Evolutionary conservation across 2,797 vertebrate species (phyloP), one percentile per base, ranked within the genome.

Genomic region (Neosilurus mollespiculum): DNA sequence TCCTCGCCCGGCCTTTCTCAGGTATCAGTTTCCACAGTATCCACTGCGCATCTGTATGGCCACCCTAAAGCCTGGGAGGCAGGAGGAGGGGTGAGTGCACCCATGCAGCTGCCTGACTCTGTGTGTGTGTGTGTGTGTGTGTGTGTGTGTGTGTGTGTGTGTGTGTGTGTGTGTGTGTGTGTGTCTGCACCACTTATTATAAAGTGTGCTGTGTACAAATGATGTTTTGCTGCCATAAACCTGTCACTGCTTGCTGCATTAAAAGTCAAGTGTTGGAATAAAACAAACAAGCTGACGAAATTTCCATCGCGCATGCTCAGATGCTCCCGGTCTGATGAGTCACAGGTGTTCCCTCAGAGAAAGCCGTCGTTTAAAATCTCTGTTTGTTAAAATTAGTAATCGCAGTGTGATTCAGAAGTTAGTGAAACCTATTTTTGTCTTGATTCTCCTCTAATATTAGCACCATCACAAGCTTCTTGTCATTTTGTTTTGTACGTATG

Each of bases 1-100:
- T 96, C 98, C 90, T 98, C 98, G 88, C 96, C 96, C 82, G 96
- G 96, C 91, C 96, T 99, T 90, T 97, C 97, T 95, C 98, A 99
- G 97, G 98, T 99, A 97, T 94, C 93, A 84, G 85, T 94, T 91
- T 89, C 93, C 92, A 92, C 94, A 91, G 92, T 93, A 92, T 92
- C 92, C 89, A 82, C 83, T 78, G 73, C 86, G 80, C 87, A 89
- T 85, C 92, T 90, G 73, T 94, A 94, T 93, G 94, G 93, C 90
- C 93, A 93, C 90, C 90, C 92, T 89, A 95, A 94, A 92, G 93
- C 91, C 93, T 94, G 94, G 94, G 94, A 94, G 90, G 73, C 94
- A 91, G 93, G 92, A 90, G 93, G 88, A 96, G 96, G 92, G 88
- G 92, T 93, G 90, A 95, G 90, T 91, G 85, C 88, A 86, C 80